A percentile compares a stretch with the other conserved stretches of the same genome.
phyloP scores from a whole-genome alignment of 2,797 vertebrate genomes.

The Cheirogaleus major region DNA sequence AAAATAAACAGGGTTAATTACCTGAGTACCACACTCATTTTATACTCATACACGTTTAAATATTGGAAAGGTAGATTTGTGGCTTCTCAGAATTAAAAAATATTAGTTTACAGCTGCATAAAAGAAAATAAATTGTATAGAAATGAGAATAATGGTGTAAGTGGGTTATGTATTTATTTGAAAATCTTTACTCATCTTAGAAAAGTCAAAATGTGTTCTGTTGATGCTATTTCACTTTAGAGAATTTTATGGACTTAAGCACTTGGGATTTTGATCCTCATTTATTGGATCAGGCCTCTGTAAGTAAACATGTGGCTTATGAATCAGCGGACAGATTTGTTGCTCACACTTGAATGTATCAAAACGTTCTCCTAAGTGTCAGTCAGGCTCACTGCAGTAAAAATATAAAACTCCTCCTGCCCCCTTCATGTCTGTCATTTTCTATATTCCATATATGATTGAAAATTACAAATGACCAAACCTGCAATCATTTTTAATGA shows the following conservation, averaged over 20 bases:
- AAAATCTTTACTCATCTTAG: slow-evolving; percentile 33
- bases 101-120: background rate
- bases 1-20: background rate
- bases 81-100: slow-evolving; percentile 18
- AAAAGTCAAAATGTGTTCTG: slow-evolving; percentile 9
- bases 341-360: slow-evolving; percentile 54
- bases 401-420: background rate
- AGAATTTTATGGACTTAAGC: slow-evolving; percentile 65
- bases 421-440: slow-evolving; percentile 31
- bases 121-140: background rate
- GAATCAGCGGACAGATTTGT: slow-evolving; percentile 55
- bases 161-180: slow-evolving; percentile 18
- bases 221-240: slow-evolving; percentile 24
- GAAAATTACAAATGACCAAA: slow-evolving; percentile 64
- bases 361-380: slow-evolving; percentile 56
- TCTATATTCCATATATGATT: slow-evolving; percentile 56
- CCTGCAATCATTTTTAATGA: slow-evolving; percentile 49
- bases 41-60: background rate
- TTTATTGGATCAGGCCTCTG: slow-evolving; percentile 70
- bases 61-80: background rate
- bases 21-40: background rate
- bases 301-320: slow-evolving; percentile 74
- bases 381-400: slow-evolving; percentile 24
- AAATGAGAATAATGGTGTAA: background rate
- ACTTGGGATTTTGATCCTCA: slow-evolving; percentile 73